phyloP scores from a whole-genome alignment of 1,140 invertebrate genomes.

The Zophobas atratus region DNA sequence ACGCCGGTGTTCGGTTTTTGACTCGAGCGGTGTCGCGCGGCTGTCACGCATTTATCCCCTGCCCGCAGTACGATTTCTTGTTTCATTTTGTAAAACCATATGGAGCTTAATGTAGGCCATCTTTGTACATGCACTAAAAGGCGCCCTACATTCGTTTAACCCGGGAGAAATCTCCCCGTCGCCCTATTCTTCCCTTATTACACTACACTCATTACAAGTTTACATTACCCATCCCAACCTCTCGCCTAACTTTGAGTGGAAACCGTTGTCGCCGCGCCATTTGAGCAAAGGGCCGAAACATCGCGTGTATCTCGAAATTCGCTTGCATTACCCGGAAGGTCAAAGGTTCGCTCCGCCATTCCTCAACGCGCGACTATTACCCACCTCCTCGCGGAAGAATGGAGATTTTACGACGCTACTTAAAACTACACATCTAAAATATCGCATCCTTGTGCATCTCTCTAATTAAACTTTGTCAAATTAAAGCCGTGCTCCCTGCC shows the following conservation, averaged over 20 bases:
- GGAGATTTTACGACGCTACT: slow-evolving; percentile 26
- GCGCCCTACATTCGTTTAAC: no score
- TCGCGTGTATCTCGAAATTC: slow-evolving; percentile 28
- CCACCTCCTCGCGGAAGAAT: slow-evolving; percentile 24
- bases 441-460: slow-evolving; percentile 15
- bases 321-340: slow-evolving; percentile 18
- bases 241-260: slow-evolving; percentile 15
- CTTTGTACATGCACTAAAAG: no score
- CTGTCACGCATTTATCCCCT: no score
- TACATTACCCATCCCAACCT: not conserved
- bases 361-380: slow-evolving; percentile 22
- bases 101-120: no score
- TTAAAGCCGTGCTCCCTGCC: slow-evolving; percentile 5
- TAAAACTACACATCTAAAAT: slow-evolving; percentile 9
- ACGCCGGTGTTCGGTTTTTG: no score
- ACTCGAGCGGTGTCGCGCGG: no score
- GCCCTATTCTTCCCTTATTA: no score
- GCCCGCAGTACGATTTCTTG: no score
- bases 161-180: no score
- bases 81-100: no score
- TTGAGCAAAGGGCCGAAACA: slow-evolving; percentile 29
- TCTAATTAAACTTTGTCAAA: slow-evolving; percentile 20
- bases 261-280: slow-evolving; percentile 7
- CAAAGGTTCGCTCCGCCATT: slow-evolving; percentile 29
- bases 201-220: not conserved